These are phyloP conservation scores for Crossaster papposus DNA, from an alignment of 53 echinoderm and acorn worm genomes.

Conservation along the genomic window DNA sequence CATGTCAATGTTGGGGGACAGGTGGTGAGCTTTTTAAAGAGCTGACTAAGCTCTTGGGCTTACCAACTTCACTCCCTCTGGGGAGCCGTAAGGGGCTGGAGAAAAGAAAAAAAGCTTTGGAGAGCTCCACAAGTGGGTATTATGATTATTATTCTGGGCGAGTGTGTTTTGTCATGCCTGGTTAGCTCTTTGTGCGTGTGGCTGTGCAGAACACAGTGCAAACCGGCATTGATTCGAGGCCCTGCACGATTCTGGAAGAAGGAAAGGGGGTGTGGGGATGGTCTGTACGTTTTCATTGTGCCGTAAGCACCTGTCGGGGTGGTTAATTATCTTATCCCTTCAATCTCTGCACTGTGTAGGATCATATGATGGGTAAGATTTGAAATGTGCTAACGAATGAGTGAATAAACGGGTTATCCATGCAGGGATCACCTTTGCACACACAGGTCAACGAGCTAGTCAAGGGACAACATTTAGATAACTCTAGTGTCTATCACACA, in stretches of 20 bases:
- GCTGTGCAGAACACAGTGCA: neutral
- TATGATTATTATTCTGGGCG: neutral
- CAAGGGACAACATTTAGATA: neutral
- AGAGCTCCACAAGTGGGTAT: conserved; percentile 36
- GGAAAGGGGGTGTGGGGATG: neutral
- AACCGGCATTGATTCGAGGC: conserved; percentile 26
- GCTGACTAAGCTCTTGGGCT: conserved; percentile 51
- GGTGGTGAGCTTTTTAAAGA: conserved; percentile 51
- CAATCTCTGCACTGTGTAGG: neutral
- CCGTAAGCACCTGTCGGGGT: neutral
- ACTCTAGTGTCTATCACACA: neutral
- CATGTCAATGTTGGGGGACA: conserved; percentile 62
- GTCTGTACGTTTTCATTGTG: neutral
- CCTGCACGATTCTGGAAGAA: no score
- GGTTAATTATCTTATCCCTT: conserved; percentile 8
- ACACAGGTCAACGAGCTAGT: neutral
- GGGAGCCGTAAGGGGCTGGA: neutral
- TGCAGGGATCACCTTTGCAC: neutral
- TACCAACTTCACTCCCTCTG: conserved; percentile 34
- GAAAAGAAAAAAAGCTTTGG: neutral
- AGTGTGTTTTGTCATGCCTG: conserved; percentile 24
- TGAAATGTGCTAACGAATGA: neutral
- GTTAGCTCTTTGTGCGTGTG: conserved; percentile 15
- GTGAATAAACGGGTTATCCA: neutral
- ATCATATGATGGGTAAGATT: neutral